Conservation (phyloP, 2,797 vertebrate species). For the Sebastes melanostomus region DNA sequence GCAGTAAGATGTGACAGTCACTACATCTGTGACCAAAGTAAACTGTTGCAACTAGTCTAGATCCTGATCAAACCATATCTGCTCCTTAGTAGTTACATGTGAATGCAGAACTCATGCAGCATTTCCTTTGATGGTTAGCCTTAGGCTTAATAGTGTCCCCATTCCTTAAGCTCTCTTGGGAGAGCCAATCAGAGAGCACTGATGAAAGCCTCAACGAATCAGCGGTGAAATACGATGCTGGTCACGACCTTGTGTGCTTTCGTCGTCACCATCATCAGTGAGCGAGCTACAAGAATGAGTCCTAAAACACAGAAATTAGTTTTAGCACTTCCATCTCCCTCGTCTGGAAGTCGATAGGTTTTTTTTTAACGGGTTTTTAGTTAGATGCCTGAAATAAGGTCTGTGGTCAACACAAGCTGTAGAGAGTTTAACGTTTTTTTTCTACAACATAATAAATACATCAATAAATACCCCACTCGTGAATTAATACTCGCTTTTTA, state of each 20-base stretch:
- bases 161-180: slow-evolving; percentile 44
- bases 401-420: no score
- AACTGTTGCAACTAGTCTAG: neutral
- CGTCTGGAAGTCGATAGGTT: no score
- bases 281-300: neutral
- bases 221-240: slow-evolving; percentile 28
- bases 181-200: slow-evolving; percentile 52
- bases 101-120: slow-evolving; percentile 1
- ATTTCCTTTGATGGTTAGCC: slow-evolving; percentile 43
- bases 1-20: neutral
- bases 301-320: no score
- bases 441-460: no score
- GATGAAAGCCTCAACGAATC: slow-evolving; percentile 64
- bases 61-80: neutral
- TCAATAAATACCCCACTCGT: no score
- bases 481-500: no score
- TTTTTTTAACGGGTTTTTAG: no score
- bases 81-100: slow-evolving; percentile 10
- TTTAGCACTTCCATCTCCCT: no score
- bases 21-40: neutral
- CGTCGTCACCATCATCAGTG: slow-evolving; percentile 28
- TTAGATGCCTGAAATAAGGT: no score
- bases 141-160: slow-evolving; percentile 24
- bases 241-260: slow-evolving; percentile 44
- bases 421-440: no score